phyloP scores from a whole-genome alignment of 30 jellyfish, hydroid and myxozoan genomes.

The Cassiopea xamachana region DNA sequence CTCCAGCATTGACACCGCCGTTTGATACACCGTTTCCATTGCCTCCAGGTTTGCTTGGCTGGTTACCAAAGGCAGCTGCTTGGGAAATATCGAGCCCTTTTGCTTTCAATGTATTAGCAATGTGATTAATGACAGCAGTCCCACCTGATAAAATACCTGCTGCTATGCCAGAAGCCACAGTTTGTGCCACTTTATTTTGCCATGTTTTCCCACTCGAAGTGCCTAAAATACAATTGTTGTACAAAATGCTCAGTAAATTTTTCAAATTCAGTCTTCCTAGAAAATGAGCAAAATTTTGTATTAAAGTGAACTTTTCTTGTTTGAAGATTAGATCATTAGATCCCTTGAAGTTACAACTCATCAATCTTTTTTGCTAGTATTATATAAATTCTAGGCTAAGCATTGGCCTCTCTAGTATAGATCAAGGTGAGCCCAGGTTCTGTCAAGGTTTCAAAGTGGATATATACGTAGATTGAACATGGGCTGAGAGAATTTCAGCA shows the following conservation, averaged over 20 bases:
- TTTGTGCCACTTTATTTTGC: constrained; percentile 86
- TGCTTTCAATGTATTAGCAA: constrained; percentile 64
- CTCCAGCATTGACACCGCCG: constrained; percentile 40
- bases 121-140: constrained; percentile 72
- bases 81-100: constrained; percentile 53
- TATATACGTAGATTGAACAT: too few species aligned
- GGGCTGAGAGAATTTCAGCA: too few species aligned
- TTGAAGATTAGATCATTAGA: too few species aligned
- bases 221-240: constrained; percentile 8
- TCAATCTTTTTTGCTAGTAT: too few species aligned
- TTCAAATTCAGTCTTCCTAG: too few species aligned
- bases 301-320: too few species aligned
- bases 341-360: too few species aligned
- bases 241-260: background rate
- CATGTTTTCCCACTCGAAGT: constrained; percentile 46
- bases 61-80: background rate
- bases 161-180: constrained; percentile 97
- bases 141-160: constrained; percentile 98
- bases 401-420: too few species aligned
- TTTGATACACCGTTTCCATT: constrained; percentile 14
- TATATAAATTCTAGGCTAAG: too few species aligned
- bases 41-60: constrained; percentile 12
- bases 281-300: too few species aligned
- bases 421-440: too few species aligned
- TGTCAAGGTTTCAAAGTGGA: too few species aligned